Percentiles rank a stretch among this genome's conserved stretches.
Conservation (phyloP, 2,797 vertebrate genomes). For the Graptemys geographica region DNA sequence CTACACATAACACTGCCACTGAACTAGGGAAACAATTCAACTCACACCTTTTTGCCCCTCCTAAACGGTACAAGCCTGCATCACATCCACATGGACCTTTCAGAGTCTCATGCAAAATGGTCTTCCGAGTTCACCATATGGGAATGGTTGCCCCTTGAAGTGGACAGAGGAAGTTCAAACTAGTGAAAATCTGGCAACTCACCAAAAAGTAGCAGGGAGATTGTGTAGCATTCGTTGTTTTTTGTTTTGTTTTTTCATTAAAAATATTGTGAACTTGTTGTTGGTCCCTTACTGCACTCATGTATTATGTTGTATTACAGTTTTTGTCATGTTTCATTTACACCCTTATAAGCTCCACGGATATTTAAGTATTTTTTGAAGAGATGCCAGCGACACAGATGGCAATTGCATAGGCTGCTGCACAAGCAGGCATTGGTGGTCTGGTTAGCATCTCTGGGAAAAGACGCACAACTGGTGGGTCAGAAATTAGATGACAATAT, state of each 20-base stretch:
- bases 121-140: accelerated
- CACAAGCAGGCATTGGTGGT: not conserved
- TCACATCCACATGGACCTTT: no score
- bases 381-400: constrained; percentile 61
- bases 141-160: not conserved
- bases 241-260: not conserved
- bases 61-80: not conserved
- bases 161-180: accelerated
- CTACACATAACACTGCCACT: not conserved
- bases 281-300: not conserved
- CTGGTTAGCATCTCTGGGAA: not conserved
- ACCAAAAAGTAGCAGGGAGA: not conserved
- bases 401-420: constrained; percentile 37
- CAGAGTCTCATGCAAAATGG: not conserved
- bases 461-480: not conserved
- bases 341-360: constrained; percentile 6
- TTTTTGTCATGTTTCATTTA: constrained; percentile 38
- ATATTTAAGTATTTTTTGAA: constrained; percentile 54
- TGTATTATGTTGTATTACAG: not conserved
- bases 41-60: not conserved
- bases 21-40: not conserved
- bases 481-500: not conserved
- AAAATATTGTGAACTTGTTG: not conserved
- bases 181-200: not conserved
- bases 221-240: no score